Percentiles rank a stretch among this genome's conserved stretches.
Conservation (phyloP, 2,797 vertebrate species). For the Prionace glauca region DNA sequence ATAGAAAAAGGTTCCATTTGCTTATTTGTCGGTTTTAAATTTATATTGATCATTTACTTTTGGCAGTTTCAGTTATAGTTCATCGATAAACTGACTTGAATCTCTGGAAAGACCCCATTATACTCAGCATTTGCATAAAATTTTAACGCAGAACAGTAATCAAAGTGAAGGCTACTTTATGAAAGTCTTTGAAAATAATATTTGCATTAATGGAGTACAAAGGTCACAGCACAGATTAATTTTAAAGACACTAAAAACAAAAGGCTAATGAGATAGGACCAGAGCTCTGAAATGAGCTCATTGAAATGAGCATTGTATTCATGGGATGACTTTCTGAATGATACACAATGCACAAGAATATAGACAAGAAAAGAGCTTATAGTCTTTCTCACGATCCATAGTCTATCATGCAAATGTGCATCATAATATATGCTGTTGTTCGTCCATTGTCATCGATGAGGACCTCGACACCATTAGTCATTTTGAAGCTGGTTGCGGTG, state of each 20-base stretch:
- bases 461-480: no score
- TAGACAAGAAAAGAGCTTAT: background rate
- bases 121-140: background rate
- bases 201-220: background rate
- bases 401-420: background rate
- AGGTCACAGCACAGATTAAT: background rate
- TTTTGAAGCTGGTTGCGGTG: no score
- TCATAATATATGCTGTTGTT: no score
- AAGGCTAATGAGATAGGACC: background rate
- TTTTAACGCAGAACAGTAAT: background rate
- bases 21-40: background rate
- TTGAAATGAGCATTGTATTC: background rate
- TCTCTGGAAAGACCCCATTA: background rate
- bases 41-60: background rate
- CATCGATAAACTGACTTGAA: background rate
- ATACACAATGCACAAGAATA: background rate
- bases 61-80: background rate
- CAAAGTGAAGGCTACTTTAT: background rate
- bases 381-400: background rate
- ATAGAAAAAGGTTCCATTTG: background rate
- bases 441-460: no score
- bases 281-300: background rate
- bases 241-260: background rate
- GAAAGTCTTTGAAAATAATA: background rate
- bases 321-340: background rate